Evolutionary conservation across 2,113 vertebrate genomes (phyloP), one percentile per base, ranked within the genome.

Genomic region (Callaeas wilsoni): DNA sequence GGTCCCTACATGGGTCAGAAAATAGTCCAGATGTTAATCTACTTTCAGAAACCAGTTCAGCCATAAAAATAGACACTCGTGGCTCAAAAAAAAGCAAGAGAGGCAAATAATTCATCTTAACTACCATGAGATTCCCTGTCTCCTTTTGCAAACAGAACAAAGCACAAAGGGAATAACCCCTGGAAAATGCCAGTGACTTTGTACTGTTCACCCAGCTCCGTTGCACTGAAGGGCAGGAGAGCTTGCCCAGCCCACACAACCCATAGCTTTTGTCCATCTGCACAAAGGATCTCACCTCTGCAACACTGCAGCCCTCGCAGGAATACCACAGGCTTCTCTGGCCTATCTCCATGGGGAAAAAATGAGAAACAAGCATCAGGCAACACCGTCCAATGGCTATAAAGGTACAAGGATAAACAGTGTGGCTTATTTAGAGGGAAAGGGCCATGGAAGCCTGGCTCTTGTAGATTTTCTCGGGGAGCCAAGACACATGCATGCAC

Each of bases 381-480:
- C 5, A 1, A 23, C 42, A 8, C 18, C 3, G 0, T 33, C 25
- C 0, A 0, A 5, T 23, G 16, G 7, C 42, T 49, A 3, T 53
- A 65, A 62, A 41, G 7, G 8, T 50, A 32, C 30, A 22, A 33
- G 42, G 49, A 29, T 37, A 21, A 71, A 22, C 29, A 41, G 4
- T 16, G 23, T 37, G 35, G 17, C 30, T 79, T 68, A 16, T 23
- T 50, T 56, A 19, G 30, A 15, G 19, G 14, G 23, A 42, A 69
- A 80, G 14, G 21, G 9, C 20, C 12, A 3, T 13, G 20, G 32
- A 84, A 91, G 19, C 20, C 30, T 52, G 19, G 10, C 1, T 6
- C 15, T 18, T 63, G 23, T 11, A n/a, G 25, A 5, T 22, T 6
- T 68, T 12, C 74, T 37, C 16, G 17, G 35, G 27, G 32, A 76